phyloP scores from a whole-genome alignment of 2,888 invertebrate genomes.

The Bimastos eiseni region DNA sequence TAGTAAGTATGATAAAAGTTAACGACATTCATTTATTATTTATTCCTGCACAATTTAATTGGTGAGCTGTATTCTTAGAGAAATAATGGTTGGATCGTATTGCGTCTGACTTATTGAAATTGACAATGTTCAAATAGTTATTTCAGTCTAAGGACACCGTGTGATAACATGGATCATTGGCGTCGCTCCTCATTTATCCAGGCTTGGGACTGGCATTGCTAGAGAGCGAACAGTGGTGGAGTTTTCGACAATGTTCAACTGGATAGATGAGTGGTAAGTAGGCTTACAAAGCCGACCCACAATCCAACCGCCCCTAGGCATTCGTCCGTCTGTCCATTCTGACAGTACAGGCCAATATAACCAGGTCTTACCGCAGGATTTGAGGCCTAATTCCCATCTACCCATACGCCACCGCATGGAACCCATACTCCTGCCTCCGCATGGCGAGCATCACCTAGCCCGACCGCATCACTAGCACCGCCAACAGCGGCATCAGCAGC shows the following conservation, averaged over 20 bases:
- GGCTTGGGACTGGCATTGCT: too few species aligned
- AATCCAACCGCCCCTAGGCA: too few species aligned
- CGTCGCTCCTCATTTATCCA: too few species aligned
- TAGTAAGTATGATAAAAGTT: too few species aligned
- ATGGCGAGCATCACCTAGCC: background rate
- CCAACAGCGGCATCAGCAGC: background rate
- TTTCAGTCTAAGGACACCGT: too few species aligned
- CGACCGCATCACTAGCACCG: background rate
- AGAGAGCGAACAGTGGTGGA: too few species aligned
- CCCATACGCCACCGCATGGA: background rate
- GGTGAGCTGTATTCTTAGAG: background rate
- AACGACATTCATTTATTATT: background rate
- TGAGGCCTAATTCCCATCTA: background rate
- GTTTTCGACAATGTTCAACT: too few species aligned
- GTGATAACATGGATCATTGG: too few species aligned
- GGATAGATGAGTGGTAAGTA: too few species aligned
- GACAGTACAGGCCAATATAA: too few species aligned
- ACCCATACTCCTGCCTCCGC: background rate
- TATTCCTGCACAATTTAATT: background rate
- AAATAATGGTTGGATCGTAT: background rate
- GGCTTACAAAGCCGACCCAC: too few species aligned
- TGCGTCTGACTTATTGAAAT: background rate
- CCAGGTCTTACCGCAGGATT: background rate
- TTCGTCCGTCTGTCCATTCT: too few species aligned
- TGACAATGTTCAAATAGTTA: background rate